phyloP scores from a whole-genome alignment of 2,888 invertebrate genomes.

The Hirtodrosophila duncani region DNA sequence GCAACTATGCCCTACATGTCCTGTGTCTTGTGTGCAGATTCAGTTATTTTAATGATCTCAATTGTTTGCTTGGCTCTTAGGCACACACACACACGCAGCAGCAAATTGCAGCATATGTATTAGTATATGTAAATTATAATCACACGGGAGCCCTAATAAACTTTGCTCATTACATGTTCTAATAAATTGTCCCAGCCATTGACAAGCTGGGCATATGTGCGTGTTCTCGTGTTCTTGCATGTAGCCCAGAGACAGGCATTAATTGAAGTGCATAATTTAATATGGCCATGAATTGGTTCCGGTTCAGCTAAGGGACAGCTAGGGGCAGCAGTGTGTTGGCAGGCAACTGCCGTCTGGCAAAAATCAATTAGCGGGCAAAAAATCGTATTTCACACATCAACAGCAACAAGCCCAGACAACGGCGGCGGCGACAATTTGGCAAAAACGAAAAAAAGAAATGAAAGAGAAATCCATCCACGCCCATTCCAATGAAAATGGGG shows the following conservation, averaged over 20 bases:
- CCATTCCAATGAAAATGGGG: conserved; percentile 2
- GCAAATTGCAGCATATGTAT: conserved; percentile 22
- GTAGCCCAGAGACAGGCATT: no score
- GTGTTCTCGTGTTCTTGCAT: no score
- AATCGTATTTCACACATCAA: conserved; percentile 39
- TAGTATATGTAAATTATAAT: conserved; percentile 59
- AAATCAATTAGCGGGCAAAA: conserved; percentile 36
- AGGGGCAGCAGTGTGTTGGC: conserved; percentile 49
- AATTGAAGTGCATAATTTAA: conserved; percentile 12
- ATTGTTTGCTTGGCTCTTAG: conserved; percentile 57
- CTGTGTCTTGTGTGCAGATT: conserved; percentile 28
- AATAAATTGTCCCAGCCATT: conserved; percentile 58
- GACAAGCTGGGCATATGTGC: conserved; percentile 4
- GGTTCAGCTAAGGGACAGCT: neutral
- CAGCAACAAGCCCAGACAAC: conserved; percentile 4
- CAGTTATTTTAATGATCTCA: conserved; percentile 71
- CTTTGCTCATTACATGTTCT: conserved; percentile 67
- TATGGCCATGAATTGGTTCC: conserved; percentile 12
- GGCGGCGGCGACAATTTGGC: conserved; percentile 25
- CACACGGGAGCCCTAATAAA: conserved; percentile 63
- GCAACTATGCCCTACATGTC: conserved; percentile 39
- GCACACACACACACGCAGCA: conserved; percentile 17
- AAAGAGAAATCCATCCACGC: neutral
- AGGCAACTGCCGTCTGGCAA: conserved; percentile 30
- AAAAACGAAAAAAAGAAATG: conserved; percentile 12